These are phyloP conservation scores for Pachymerium ferrugineum DNA, from an alignment of 2,888 invertebrate species.

Conservation along the genomic window DNA sequence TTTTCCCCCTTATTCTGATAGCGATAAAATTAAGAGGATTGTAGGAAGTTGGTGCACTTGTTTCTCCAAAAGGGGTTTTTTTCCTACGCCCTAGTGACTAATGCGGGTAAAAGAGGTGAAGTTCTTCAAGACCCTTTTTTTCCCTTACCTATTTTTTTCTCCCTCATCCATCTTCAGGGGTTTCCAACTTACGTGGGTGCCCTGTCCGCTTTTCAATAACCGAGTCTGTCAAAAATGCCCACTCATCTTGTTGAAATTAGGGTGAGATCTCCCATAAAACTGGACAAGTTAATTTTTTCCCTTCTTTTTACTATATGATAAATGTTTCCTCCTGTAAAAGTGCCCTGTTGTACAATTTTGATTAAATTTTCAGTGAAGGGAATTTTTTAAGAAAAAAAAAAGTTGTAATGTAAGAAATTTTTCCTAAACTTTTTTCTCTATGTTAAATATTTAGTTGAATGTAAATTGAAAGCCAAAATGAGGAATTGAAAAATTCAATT, in stretches of 20 bases:
- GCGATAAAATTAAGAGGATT: not conserved
- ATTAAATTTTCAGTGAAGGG: not conserved
- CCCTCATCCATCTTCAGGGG: too few relatives aligned
- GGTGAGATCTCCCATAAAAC: not conserved
- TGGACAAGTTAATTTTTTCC: not conserved
- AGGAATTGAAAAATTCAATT: too few relatives aligned
- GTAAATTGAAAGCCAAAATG: too few relatives aligned
- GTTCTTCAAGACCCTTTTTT: not conserved
- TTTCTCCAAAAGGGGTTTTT: not conserved
- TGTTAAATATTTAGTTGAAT: too few relatives aligned
- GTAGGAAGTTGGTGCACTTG: too few relatives aligned
- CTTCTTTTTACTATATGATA: not conserved
- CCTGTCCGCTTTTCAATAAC: not conserved
- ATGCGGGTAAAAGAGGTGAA: not conserved
- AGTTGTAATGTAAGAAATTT: too few relatives aligned
- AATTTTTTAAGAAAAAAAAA: too few relatives aligned
- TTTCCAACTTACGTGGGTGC: too few relatives aligned
- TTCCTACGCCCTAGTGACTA: not conserved
- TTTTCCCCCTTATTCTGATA: not conserved
- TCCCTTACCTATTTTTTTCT: not conserved
- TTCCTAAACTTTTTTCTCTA: too few relatives aligned
- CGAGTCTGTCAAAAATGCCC: not conserved
- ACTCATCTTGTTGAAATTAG: slow-evolving; percentile 7
- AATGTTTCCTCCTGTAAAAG: not conserved
- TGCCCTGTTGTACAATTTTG: not conserved